phyloP scores from a whole-genome alignment of 2,113 vertebrate genomes.

The Acinonyx jubatus region DNA sequence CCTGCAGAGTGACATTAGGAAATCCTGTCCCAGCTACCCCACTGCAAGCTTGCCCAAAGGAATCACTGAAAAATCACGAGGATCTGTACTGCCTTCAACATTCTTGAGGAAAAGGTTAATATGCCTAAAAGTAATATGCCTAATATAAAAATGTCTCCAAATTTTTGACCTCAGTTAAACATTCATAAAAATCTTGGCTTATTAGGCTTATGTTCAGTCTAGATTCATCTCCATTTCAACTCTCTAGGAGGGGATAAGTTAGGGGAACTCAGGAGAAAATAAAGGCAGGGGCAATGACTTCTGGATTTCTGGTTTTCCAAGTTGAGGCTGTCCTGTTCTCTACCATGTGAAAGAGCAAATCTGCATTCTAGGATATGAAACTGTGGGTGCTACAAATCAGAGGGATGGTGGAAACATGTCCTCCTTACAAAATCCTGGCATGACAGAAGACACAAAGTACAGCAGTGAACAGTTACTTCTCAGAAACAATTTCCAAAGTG shows the following conservation, averaged over 20 bases:
- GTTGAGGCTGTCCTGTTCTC: background rate
- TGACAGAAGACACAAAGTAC: background rate
- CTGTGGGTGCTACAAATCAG: background rate
- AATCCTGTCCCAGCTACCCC: background rate
- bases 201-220: background rate
- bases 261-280: background rate
- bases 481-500: background rate
- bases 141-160: background rate
- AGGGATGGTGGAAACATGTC: background rate
- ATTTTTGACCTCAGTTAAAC: constrained; percentile 26
- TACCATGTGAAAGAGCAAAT: background rate
- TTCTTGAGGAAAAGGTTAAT: background rate
- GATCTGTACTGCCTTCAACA: background rate
- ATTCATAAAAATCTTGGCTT: constrained; percentile 1
- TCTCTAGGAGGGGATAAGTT: background rate
- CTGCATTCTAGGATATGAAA: background rate
- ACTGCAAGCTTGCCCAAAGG: background rate
- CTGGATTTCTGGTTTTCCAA: background rate
- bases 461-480: background rate
- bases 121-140: background rate
- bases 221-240: background rate
- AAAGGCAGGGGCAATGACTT: background rate
- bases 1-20: background rate
- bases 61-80: background rate
- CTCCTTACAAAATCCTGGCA: background rate